Evolutionary conservation across 2,888 invertebrate genomes (phyloP), one percentile per base, ranked within the genome.

Genomic region (Cephus nigrinus): DNA sequence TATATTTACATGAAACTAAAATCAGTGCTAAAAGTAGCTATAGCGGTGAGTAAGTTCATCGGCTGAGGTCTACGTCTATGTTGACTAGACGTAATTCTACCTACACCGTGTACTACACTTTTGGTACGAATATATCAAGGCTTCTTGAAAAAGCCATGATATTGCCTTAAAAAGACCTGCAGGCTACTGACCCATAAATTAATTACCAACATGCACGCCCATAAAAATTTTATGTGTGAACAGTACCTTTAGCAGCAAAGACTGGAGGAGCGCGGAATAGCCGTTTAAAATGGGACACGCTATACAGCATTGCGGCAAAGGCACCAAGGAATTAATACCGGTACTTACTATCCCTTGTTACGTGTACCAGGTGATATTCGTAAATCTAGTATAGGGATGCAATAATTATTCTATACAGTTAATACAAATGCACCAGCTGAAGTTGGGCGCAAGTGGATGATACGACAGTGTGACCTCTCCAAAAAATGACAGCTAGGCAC

Each of bases 241-340:
- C 23, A 23, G 55, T 55, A 55, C 55, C 55, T 55, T 55, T 23
- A 23, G 23, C 23, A 55, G 5, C 55, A 23, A 55, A 55, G 23
- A 9, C 55, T 5, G 1, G 15, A 55, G 55, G 23, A 55, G 55
- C 9, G 55, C 4, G 12, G 15, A 35, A 74, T 15, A 23, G 30
- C 23, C 34, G 74, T 2, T 11, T 33, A 35, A 74, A 30, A 35
- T 35, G 31, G 35, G 23, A 35, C 15, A 32, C 30, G 30, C 23
- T 15, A 36, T 76, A 69, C 34, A 55, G 36, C 36, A n/a, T 71
- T 71, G 71, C 72, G 75, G 33, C 76, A 69, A 40, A 76, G 36
- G 68, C 35, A 32, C 15, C 12, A 68, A 69, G 15, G 55, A 55
- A 55, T 55, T 55, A 55, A 55, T 55, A 23, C 23, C 23, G 23